Base-by-base conservation (phyloP, 2,888 invertebrate genomes). In the Quadroppia sp. region DNA sequence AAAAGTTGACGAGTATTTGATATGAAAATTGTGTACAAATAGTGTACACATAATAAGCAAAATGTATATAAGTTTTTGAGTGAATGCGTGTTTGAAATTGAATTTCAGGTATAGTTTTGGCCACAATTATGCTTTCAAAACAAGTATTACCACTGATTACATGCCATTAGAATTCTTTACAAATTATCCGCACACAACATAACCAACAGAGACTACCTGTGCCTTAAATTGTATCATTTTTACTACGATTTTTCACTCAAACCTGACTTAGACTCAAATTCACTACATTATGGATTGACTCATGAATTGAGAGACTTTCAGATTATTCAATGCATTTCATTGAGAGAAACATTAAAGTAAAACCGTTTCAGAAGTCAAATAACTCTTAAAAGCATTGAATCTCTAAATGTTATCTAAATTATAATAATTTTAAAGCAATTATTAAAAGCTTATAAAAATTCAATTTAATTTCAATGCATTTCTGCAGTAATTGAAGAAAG, bases 1-100 rank as follows among this genome's bases (percentile, higher is more conserved):
- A 61, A 4, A 61, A 61, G 30, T 61, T 61, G 61, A 61, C 59
- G 59, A 59, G 59, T 20, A 17, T 25, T 53, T 9, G 53, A 50
- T 50, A n/a, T 50, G 36, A 36, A 36, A 36, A 36, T 36, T 36
- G 36, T 36, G 36, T 36, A 36, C 15, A 45, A 45, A 45, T 17
- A 45, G 15, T 45, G 11, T 45, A 11, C 11, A 53, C 2, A 50
- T 53, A 9, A 53, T 53, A 53, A 53, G 25, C 25, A 25, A 53
- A 53, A 25, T 53, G 61, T 32, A 32, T 36, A 23, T 30, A 30
- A 61, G 9, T n/a, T n/a, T n/a, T 6, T 53, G 17, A 53, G 2
- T 25, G 28, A 36, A 61, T 61, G 30, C 32, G 61, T 61, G 61
- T 61, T 30, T 61, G 61, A 15, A 30, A 61, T 61, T 17, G 61